These are phyloP conservation scores for Epinotia demarniana DNA, from an alignment of 2,888 invertebrate genomes.

Conservation along the genomic window DNA sequence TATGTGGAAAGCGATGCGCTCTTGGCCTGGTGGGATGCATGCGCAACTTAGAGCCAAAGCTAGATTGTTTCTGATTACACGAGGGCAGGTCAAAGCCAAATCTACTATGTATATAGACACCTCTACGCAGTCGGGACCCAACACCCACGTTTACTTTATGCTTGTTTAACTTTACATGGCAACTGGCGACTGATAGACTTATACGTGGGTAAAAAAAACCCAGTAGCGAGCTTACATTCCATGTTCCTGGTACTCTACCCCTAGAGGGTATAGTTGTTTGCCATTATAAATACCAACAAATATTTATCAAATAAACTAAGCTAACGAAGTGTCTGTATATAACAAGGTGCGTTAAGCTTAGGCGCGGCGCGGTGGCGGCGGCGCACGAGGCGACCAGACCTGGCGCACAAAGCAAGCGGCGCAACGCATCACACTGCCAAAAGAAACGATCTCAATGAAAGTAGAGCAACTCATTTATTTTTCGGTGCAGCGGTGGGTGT, in stretches of 20 bases:
- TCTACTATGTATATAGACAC: not conserved
- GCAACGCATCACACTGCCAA: constrained; percentile 69
- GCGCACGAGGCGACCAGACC: constrained; percentile 40
- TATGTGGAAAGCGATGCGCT: not conserved
- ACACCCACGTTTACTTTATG: not conserved
- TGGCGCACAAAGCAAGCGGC: constrained; percentile 52
- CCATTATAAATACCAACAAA: not conserved
- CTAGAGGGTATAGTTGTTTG: not conserved
- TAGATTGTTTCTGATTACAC: not conserved
- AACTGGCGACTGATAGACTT: not conserved
- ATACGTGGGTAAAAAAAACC: not conserved
- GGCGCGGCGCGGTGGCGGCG: constrained; percentile 29
- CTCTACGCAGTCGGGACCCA: not conserved
- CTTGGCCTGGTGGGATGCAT: not conserved
- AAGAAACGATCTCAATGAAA: constrained; percentile 83
- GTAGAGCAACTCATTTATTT: constrained; percentile 84
- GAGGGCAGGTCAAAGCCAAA: not conserved
- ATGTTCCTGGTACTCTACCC: not conserved
- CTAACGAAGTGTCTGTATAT: constrained; percentile 14
- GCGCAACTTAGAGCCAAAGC: not conserved
- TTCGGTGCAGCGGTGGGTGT: constrained; percentile 78
- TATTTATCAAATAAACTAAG: not conserved
- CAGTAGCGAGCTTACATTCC: not conserved
- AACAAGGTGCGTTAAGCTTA: constrained; percentile 14
- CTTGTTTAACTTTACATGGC: not conserved